Conservation (phyloP, 2,113 vertebrate genomes). For the Pluvialis apricaria region DNA sequence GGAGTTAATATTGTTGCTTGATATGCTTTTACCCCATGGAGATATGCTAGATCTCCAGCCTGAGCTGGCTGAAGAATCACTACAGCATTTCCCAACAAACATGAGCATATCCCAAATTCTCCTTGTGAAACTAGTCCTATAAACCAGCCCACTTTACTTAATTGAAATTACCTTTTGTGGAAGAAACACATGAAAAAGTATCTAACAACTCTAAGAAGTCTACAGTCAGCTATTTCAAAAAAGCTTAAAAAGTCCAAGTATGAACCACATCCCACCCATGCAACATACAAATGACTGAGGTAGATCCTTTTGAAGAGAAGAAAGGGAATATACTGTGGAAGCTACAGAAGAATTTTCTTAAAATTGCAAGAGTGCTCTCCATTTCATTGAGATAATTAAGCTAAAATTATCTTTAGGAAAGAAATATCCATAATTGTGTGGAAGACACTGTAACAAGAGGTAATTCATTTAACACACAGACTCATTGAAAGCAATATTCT, state of each 20-base stretch:
- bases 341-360: background rate
- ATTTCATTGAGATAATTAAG: background rate
- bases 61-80: background rate
- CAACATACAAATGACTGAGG: background rate
- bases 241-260: background rate
- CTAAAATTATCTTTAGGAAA: background rate
- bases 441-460: background rate
- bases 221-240: background rate
- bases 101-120: background rate
- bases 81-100: background rate
- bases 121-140: background rate
- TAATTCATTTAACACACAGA: background rate
- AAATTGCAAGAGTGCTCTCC: background rate
- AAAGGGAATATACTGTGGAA: background rate
- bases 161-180: background rate
- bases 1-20: background rate
- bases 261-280: background rate
- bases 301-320: background rate
- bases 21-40: background rate
- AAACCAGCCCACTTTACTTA: background rate
- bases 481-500: background rate
- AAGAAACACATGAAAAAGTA: background rate
- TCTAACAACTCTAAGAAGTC: background rate
- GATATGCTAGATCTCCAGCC: background rate
- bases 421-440: background rate